Conservation (phyloP, 2,113 vertebrate species). For the Chrysemys picta region DNA sequence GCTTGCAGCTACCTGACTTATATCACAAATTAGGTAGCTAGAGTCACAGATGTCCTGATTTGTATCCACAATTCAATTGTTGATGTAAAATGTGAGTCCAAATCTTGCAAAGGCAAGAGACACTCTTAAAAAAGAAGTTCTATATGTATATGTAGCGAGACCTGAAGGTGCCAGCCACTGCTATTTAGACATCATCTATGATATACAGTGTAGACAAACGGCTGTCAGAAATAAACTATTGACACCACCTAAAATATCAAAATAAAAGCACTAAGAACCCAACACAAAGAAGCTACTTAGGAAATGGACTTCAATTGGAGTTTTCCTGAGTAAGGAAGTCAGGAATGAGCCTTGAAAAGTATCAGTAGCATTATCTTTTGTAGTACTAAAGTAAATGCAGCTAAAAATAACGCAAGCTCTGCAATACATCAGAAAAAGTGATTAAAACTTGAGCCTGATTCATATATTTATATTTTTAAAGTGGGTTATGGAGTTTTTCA, state of each 20-base stretch:
- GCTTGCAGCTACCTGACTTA: background rate
- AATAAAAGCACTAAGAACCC: background rate
- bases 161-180: conserved; percentile 15
- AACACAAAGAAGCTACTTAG: conserved; percentile 18
- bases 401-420: conserved; percentile 11
- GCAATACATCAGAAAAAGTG: background rate
- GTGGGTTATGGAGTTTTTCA: conserved; percentile 19
- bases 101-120: background rate
- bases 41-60: background rate
- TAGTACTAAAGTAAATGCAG: background rate
- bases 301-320: conserved; percentile 31
- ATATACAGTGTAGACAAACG: conserved; percentile 16
- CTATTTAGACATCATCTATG: background rate
- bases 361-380: background rate
- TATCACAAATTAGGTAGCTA: background rate
- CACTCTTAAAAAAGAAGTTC: background rate
- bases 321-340: conserved; percentile 20
- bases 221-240: conserved; percentile 47
- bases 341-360: conserved; percentile 49
- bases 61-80: background rate
- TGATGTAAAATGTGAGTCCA: background rate
- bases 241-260: background rate
- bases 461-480: conserved; percentile 47
- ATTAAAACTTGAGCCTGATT: conserved; percentile 5
- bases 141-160: background rate